Base-by-base conservation (phyloP, 2,113 vertebrate species). In the Hippoglossus stenolepis region DNA sequence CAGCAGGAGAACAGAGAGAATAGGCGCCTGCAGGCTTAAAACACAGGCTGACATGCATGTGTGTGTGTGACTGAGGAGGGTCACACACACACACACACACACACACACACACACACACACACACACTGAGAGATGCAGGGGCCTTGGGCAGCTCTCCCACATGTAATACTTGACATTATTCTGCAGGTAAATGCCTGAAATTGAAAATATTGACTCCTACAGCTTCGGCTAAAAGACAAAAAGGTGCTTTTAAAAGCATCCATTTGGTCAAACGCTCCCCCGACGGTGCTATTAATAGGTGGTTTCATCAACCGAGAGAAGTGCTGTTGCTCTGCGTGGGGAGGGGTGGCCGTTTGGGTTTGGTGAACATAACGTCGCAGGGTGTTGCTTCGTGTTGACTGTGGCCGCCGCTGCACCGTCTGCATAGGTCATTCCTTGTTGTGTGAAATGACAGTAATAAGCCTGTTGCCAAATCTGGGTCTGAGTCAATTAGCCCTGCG, bases 401-500 rank as follows among this genome's bases (percentile, higher is more conserved):
- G 40, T 43, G 11, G 40, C 40, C 40, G 51, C 14, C 47, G 51
- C 53, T 79, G 70, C 75, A 85, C 49, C 17, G 49, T 75, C 75
- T 86, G 73, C 76, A 49, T 63, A 85, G 89, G 87, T 88, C 89
- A 85, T 38, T 70, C 71, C 73, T 75, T 87, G 87, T 84, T 91
- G 85, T 90, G 84, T 86, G 82, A 87, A 89, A 82, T 84, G 84
- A 90, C 87, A 81, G 82, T 80, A 83, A 89, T 90, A 85, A 87
- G 85, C 85, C 87, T 88, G 84, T 73, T 92, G 91, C 91, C 90
- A 92, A 92, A 92, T 91, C 92, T 89, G 86, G 88, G 40, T 43
- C 89, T 91, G 79, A 91, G 89, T 93, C 91, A 90, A 93, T 93
- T 94, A 92, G 88, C 60, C 59, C 23, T 31, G 77, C 56, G 89